These are phyloP conservation scores for Drosophila stalkeri DNA, from an alignment of 2,888 invertebrate species.

Conservation along the genomic window DNA sequence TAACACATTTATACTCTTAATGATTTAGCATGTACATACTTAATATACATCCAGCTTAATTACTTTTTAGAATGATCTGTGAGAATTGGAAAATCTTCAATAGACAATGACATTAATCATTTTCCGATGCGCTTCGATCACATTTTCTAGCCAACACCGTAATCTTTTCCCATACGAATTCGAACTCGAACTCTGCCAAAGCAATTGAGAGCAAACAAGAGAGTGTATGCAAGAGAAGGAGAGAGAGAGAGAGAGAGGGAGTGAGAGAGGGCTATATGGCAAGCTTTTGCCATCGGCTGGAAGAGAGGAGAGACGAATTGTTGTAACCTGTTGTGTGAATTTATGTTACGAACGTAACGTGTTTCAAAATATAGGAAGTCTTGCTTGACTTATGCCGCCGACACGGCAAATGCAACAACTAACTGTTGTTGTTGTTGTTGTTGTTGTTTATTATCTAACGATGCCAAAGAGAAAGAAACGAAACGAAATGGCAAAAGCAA, in stretches of 20 bases:
- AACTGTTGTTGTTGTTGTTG: constrained; percentile 55
- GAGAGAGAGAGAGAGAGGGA: constrained; percentile 2
- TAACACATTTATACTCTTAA: not conserved
- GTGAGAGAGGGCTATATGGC: not conserved
- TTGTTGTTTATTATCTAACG: constrained; percentile 73
- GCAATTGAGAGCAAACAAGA: not conserved
- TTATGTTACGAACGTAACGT: constrained; percentile 84
- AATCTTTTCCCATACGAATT: constrained; percentile 24
- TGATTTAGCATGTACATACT: not conserved
- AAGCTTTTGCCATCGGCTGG: constrained; percentile 39
- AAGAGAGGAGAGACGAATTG: constrained; percentile 20
- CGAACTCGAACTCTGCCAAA: constrained; percentile 21
- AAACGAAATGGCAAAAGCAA: constrained; percentile 41
- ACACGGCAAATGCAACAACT: constrained; percentile 47
- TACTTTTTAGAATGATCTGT: not conserved
- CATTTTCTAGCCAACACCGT: constrained; percentile 16
- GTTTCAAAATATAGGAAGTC: constrained; percentile 85
- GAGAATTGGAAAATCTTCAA: constrained; percentile 1
- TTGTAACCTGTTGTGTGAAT: constrained; percentile 83
- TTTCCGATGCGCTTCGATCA: constrained; percentile 19
- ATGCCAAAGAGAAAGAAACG: constrained; percentile 62
- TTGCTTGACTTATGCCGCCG: constrained; percentile 80
- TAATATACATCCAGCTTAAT: not conserved
- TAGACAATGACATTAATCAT: constrained; percentile 28
- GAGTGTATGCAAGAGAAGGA: constrained; percentile 2